A percentile compares a stretch with the other conserved stretches of the same genome.
These are phyloP conservation scores for Caenorhabditis angaria DNA, from an alignment of 2,888 invertebrate genomes.

Conservation along the genomic window DNA sequence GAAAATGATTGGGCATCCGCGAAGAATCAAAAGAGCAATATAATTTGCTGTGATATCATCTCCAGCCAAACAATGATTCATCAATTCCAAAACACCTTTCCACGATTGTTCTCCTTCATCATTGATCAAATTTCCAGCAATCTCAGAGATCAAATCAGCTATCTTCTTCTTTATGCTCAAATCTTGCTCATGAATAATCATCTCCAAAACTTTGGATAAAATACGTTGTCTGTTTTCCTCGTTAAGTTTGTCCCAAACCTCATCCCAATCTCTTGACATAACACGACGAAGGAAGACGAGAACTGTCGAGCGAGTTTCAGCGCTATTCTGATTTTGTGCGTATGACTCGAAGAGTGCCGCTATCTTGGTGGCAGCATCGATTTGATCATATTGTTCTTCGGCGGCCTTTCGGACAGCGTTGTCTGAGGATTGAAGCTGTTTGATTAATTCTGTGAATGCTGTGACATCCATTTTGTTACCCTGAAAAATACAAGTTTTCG, in stretches of 20 bases:
- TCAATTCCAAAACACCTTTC: slow-evolving; percentile 80
- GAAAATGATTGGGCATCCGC: slow-evolving; percentile 93
- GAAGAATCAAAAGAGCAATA: slow-evolving; percentile 87
- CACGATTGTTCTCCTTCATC: slow-evolving; percentile 33
- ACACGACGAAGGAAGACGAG: slow-evolving; percentile 90
- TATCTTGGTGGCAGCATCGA: slow-evolving; percentile 35
- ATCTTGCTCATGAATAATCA: slow-evolving; percentile 36
- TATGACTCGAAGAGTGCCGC: slow-evolving; percentile 59
- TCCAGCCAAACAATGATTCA: slow-evolving; percentile 92
- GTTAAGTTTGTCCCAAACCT: slow-evolving; percentile 81
- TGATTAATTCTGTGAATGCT: slow-evolving; percentile 37
- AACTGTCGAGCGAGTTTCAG: slow-evolving; percentile 82
- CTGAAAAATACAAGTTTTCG: slow-evolving; percentile 8
- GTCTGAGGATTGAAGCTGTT: slow-evolving; percentile 39
- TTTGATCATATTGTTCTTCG: slow-evolving; percentile 42
- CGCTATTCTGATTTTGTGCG: slow-evolving; percentile 35
- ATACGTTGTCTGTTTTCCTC: slow-evolving; percentile 80
- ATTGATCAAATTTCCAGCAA: slow-evolving; percentile 42
- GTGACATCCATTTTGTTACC: slow-evolving; percentile 38
- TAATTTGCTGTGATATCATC: slow-evolving; percentile 86
- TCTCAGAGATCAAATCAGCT: slow-evolving; percentile 48
- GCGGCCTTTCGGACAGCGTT: slow-evolving; percentile 40
- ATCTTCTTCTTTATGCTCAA: slow-evolving; percentile 41
- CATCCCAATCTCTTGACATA: slow-evolving; percentile 85
- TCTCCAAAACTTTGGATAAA: slow-evolving; percentile 30